Evolutionary conservation across 2,113 vertebrate species (phyloP), one percentile per base, ranked within the genome.

Genomic region (Enhydra lutris): DNA sequence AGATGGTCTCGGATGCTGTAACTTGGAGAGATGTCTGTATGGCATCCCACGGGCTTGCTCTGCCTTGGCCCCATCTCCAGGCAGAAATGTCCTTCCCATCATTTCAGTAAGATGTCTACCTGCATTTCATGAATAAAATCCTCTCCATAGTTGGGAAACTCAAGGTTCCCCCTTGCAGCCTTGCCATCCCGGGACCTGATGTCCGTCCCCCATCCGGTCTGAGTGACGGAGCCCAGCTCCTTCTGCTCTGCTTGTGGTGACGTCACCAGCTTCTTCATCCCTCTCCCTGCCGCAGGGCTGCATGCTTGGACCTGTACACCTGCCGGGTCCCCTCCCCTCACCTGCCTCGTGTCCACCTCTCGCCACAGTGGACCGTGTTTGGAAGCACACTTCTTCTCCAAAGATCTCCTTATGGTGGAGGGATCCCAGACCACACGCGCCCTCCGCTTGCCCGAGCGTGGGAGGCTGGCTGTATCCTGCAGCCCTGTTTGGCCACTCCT

Each of bases 21-120:
- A 4, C 21, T 63, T 79, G 24, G n/a, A 67, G 36, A 0, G 0
- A 0, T 0, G 0, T 13, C 45, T 88, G 20, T 17, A 1, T 3
- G 13, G 12, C 34, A 55, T 1, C 63, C 42, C 29, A 57, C 31
- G 15, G 1, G 11, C 17, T 20, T 15, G 2, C n/a, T 36, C 23
- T 84, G 3, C 31, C 42, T 10, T 6, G 13, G 21, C 3, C 74
- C 24, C 13, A 4, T 18, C 82, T 20, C 12, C 3, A 12, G 69
- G 36, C 57, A 39, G 59, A 65, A 89, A 13, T 4, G 23, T 1
- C 12, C 8, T 42, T 57, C 63, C 31, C 3, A 0, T 36, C 57
- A 39, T 76, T 61, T 29, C 12, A n/a, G 36, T 50, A n/a, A 39
- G 45, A 18, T 34, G 9, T 12, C 74, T 47, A 2, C 13, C 12